phyloP scores from a whole-genome alignment of 2,797 vertebrate species.

The Decapterus maruadsi region DNA sequence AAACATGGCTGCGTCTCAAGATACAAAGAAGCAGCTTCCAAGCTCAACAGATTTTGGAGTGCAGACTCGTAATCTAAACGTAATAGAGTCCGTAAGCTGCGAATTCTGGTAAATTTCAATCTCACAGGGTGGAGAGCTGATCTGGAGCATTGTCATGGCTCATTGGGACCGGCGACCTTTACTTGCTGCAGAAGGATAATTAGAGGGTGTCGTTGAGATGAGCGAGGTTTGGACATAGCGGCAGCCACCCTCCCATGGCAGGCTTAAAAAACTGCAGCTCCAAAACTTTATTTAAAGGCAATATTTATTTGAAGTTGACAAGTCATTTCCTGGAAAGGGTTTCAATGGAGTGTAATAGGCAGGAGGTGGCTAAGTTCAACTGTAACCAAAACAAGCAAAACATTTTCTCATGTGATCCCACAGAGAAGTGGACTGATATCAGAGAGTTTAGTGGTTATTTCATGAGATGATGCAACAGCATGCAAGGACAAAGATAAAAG shows the following conservation, averaged over 20 bases:
- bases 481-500: slow-evolving; percentile 19
- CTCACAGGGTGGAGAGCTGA: slow-evolving; percentile 19
- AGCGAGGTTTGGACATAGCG: slow-evolving; percentile 42
- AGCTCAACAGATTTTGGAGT: neutral
- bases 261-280: slow-evolving; percentile 48
- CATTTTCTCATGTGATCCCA: slow-evolving; percentile 31
- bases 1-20: slow-evolving; percentile 7
- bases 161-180: slow-evolving; percentile 62
- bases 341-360: slow-evolving; percentile 43
- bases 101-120: slow-evolving; percentile 10
- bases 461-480: slow-evolving; percentile 55
- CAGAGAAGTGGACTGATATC: slow-evolving; percentile 34
- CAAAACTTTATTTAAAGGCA: slow-evolving; percentile 56
- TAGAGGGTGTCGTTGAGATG: slow-evolving; percentile 67
- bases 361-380: slow-evolving; percentile 48
- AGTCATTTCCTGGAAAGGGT: slow-evolving; percentile 70
- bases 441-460: slow-evolving; percentile 31
- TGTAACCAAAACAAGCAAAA: slow-evolving; percentile 63
- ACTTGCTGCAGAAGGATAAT: slow-evolving; percentile 70
- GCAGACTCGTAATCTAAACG: slow-evolving; percentile 1
- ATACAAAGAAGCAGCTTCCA: neutral
- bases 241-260: slow-evolving; percentile 69
- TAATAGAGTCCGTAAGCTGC: neutral
- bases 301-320: slow-evolving; percentile 75
- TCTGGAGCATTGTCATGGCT: slow-evolving; percentile 36